Conservation (phyloP, 2,113 vertebrate species). For the Paradoxurus hermaphroditus region DNA sequence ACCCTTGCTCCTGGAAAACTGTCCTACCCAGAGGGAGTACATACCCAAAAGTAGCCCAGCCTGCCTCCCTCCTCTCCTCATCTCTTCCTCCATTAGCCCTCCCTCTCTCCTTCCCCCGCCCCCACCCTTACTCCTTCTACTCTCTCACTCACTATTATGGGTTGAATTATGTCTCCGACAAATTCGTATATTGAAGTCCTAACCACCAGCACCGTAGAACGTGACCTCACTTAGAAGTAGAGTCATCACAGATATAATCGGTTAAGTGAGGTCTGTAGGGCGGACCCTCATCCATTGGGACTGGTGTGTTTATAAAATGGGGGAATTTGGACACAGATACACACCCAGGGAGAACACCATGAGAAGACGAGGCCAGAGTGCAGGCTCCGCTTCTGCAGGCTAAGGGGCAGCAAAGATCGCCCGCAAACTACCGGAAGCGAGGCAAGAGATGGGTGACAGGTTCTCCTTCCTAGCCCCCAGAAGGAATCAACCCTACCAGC, state of each 20-base stretch:
- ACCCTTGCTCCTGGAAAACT: neutral
- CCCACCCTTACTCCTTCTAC: neutral
- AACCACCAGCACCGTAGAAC: neutral
- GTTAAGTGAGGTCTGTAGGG: neutral
- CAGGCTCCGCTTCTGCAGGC: neutral
- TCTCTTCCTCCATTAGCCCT: neutral
- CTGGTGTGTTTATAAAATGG: neutral
- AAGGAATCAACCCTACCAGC: neutral
- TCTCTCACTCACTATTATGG: neutral
- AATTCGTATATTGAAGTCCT: neutral
- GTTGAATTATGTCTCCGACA: neutral
- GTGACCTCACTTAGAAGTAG: neutral
- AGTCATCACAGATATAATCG: neutral
- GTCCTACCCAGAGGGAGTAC: neutral
- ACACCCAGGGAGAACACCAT: neutral
- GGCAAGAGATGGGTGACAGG: neutral
- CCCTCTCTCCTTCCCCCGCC: neutral
- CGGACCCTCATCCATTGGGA: neutral
- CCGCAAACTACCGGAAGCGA: neutral
- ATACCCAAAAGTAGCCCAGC: neutral
- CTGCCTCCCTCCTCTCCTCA: neutral
- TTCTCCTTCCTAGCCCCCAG: neutral
- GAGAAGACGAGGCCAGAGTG: neutral
- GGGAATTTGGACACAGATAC: neutral
- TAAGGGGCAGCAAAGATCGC: neutral